Evolutionary conservation across 2,113 vertebrate species (phyloP), one percentile per base, ranked within the genome.

Genomic region (Mugil cephalus): DNA sequence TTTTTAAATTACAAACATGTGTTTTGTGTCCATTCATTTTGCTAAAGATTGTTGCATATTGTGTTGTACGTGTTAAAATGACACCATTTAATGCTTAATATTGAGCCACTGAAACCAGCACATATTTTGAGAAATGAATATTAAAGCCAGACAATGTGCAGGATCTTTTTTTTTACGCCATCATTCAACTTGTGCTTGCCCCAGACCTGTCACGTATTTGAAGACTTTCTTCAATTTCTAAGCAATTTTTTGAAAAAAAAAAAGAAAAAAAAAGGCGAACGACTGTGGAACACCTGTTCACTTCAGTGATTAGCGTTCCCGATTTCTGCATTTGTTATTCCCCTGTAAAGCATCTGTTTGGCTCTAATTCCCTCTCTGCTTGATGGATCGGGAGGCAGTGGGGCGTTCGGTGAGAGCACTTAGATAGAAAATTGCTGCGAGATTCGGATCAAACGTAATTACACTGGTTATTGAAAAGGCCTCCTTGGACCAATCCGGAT

Each of bases 401-500:
- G 46, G 45, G 35, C 72, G 54, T 72, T 80, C 61, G 69, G 64
- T 67, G 63, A 80, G 61, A 82, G 70, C 84, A 75, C 78, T 88
- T 88, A 18, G 35, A 79, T 4, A 71, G 82, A 74, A 81, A 89
- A 88, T 77, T 86, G 76, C 82, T 64, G 65, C 9, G 4, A 78
- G 66, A 82, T 84, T 79, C 79, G 53, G 36, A 83, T 88, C 72
- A 80, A 70, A 71, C 7, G 1, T 85, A 79, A 84, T 80, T 84
- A 82, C 42, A 38, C 59, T 77, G 21, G 38, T 79, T 84, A 78
- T 47, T 63, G 63, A 83, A 77, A 77, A 74, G 50, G 56, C 50
- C 65, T 74, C 47, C 1, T 52, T 21, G 50, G 81, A 65, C 56
- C 72, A 85, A 77, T 87, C 54, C 70, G 66, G 69, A 54, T 19